Evolutionary conservation across 2,888 invertebrate species (phyloP), one percentile per base, ranked within the genome.

Genomic region (Argyra leucocephala): DNA sequence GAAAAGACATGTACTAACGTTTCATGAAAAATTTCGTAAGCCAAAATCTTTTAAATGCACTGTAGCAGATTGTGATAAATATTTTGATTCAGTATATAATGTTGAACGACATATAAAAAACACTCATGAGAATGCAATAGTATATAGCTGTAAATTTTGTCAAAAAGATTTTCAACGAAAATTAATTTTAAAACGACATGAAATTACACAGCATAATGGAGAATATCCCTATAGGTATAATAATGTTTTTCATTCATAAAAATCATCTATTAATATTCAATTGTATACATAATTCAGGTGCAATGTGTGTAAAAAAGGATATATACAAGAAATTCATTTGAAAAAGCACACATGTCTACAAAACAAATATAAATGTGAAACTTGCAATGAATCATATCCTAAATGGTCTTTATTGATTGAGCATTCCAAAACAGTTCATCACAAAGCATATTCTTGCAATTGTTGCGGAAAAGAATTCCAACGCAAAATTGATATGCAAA

Each of bases 71-170:
- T 87, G 87, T 70, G 70, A 76, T 36, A 81, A 83, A 72, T 76
- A 75, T 65, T 83, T 84, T 71, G 79, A 80, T 59, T 83, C 83
- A 68, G 72, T 78, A 1, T 81, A 83, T 69, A 85, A 84, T 71
- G 79, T 86, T 70, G 84, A 83, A 67, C 81, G 85, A 0, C 87
- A 87, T 72, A 77, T 84, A 57, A 83, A 77, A 1, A 75, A 78
- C 65, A 76, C 81, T n/a, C 83, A 83, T 66, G 81, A 76, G 12
- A 76, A 76, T 61, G 75, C 76, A 3, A 73, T 80, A 12, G 74
- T 75, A 31, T 86, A 84, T 69, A 71, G 74, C 0, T 85, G 85
- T 75, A 76, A 77, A 57, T 74, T 81, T 57, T 87, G 87, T 67
- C 76, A 79, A 5, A 71, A 76, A 57, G 75, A 76, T 24, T 87